phyloP scores from a whole-genome alignment of 2,888 invertebrate species.

The Adineta ricciae region DNA sequence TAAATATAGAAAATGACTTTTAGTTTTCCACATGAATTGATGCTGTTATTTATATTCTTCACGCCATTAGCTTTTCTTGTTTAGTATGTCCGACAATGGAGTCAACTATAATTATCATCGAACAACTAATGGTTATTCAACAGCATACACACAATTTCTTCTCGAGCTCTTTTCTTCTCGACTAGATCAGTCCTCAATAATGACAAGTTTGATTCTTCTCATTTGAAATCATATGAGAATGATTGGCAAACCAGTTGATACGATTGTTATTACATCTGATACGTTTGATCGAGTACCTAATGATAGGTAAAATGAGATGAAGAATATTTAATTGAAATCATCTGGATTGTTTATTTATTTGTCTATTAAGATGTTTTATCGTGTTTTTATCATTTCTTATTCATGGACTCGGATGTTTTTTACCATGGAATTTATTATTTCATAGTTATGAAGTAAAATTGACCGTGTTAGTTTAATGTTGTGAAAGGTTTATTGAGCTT shows the following conservation, averaged over 20 bases:
- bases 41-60: neutral
- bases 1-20: neutral
- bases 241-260: neutral
- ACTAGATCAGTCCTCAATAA: neutral
- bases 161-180: neutral
- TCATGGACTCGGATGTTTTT: neutral
- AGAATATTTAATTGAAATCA: neutral
- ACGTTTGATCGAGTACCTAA: neutral
- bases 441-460: neutral
- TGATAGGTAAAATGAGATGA: neutral
- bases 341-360: neutral
- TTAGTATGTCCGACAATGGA: neutral
- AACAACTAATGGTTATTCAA: neutral
- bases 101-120: neutral
- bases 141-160: neutral
- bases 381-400: neutral
- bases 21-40: neutral
- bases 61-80: neutral
- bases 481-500: neutral
- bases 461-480: neutral
- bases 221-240: neutral
- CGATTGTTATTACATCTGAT: neutral
- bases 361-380: neutral
- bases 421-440: conserved; percentile 17
- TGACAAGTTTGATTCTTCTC: neutral